These are phyloP conservation scores for Morpho helenor DNA, from an alignment of 2,888 invertebrate species.

Conservation along the genomic window DNA sequence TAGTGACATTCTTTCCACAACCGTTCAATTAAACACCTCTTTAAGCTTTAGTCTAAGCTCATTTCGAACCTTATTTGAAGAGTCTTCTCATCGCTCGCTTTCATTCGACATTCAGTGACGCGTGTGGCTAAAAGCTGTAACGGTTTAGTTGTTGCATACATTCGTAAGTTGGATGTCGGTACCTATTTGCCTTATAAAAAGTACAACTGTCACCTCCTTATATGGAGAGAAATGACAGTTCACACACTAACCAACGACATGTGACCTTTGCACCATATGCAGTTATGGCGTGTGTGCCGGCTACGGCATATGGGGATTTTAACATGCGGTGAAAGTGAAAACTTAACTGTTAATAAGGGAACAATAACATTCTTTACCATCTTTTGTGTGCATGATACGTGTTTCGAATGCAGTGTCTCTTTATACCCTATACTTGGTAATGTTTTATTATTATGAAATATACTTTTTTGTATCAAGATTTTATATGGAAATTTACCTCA, in stretches of 20 bases:
- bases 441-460: no score
- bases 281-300: slow-evolving; percentile 7
- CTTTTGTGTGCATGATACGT: slow-evolving; percentile 4
- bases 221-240: slow-evolving; percentile 61
- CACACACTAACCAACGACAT: slow-evolving; percentile 38
- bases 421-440: no score
- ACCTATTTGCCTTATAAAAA: slow-evolving; percentile 17
- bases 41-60: no score
- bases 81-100: no score
- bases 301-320: slow-evolving; percentile 10
- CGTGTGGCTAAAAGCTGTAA: no score
- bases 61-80: no score
- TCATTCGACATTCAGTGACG: no score
- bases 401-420: neutral
- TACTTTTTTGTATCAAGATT: neutral
- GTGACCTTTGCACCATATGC: slow-evolving; percentile 35
- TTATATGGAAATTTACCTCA: no score
- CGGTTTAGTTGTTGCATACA: no score
- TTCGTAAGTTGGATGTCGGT: neutral
- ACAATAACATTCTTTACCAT: slow-evolving; percentile 22
- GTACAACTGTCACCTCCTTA: slow-evolving; percentile 46
- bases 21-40: no score
- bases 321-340: slow-evolving; percentile 22
- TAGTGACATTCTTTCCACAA: no score
- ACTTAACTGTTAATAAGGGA: slow-evolving; percentile 16